Evolutionary conservation across 53 echinoderm and acorn worm species (phyloP).

Genomic region (Luidia sarsii): DNA sequence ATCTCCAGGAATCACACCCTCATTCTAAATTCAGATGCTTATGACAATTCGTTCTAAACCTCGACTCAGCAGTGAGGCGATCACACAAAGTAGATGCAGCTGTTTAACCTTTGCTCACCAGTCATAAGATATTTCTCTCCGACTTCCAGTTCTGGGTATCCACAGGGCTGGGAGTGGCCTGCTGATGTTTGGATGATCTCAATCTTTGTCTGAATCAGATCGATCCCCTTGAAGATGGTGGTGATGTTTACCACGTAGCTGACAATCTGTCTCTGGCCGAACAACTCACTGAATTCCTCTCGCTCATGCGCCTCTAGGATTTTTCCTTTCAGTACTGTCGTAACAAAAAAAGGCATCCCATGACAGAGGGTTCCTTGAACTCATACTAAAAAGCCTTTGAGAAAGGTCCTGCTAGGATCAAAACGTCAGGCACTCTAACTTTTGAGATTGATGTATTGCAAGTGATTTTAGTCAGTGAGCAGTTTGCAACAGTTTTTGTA

Average conservation of each 20-base stretch:
- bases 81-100: too few species aligned
- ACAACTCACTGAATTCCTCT: background rate
- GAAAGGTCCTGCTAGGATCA: too few species aligned
- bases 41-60: too few species aligned
- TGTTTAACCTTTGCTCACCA: too few species aligned
- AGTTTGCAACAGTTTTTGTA: too few species aligned
- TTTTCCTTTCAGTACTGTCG: slow-evolving; percentile 56
- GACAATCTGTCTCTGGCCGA: background rate
- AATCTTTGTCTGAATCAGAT: slow-evolving; percentile 1
- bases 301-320: slow-evolving; percentile 21
- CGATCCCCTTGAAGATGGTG: slow-evolving; percentile 47
- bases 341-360: background rate
- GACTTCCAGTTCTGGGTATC: slow-evolving; percentile 17
- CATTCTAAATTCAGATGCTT: too few species aligned
- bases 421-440: too few species aligned
- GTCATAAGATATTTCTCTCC: slow-evolving; percentile 43
- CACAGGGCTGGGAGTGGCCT: slow-evolving; percentile 21
- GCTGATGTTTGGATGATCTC: slow-evolving; percentile 19
- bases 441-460: too few species aligned
- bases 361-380: background rate
- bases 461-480: too few species aligned
- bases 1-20: too few species aligned
- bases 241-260: slow-evolving; percentile 37
- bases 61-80: too few species aligned
- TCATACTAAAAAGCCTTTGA: too few species aligned